phyloP scores from a whole-genome alignment of 2,888 invertebrate species.

The Trachelus stipa region DNA sequence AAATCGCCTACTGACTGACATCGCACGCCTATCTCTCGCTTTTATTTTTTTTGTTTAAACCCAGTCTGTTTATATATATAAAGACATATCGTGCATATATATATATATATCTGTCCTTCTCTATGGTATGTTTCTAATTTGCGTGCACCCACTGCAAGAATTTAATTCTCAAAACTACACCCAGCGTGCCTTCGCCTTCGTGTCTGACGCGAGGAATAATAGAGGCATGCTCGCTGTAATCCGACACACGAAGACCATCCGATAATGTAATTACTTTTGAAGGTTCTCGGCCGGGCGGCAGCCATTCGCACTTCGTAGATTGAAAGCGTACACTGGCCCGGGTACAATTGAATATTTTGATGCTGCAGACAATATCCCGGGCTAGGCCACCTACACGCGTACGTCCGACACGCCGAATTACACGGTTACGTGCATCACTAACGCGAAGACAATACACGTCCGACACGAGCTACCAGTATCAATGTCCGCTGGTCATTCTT shows the following conservation, averaged over 20 bases:
- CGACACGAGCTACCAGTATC: constrained; percentile 12
- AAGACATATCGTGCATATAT: neutral
- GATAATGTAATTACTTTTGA: constrained; percentile 55
- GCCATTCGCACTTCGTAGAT: constrained; percentile 49
- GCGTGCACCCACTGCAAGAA: constrained; percentile 46
- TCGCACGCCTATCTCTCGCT: constrained; percentile 23
- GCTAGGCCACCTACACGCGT: constrained; percentile 23
- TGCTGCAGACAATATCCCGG: constrained; percentile 24
- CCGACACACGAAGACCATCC: constrained; percentile 20
- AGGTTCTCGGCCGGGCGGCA: constrained; percentile 39
- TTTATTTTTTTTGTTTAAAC: constrained; percentile 24
- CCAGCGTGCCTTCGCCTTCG: constrained; percentile 24
- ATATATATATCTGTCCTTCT: neutral
- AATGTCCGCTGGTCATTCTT: constrained; percentile 11
- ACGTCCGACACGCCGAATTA: constrained; percentile 16
- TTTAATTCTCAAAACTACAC: constrained; percentile 53
- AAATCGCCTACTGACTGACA: neutral
- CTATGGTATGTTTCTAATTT: constrained; percentile 48
- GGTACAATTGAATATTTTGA: constrained; percentile 51
- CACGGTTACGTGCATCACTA: constrained; percentile 1
- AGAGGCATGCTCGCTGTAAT: neutral
- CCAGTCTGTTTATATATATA: neutral
- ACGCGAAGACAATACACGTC: constrained; percentile 14
- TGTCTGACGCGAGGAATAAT: neutral
- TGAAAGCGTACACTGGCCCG: constrained; percentile 28